Evolutionary conservation across 1,140 invertebrate genomes (phyloP).

Genomic region (Piezodorus guildinii): DNA sequence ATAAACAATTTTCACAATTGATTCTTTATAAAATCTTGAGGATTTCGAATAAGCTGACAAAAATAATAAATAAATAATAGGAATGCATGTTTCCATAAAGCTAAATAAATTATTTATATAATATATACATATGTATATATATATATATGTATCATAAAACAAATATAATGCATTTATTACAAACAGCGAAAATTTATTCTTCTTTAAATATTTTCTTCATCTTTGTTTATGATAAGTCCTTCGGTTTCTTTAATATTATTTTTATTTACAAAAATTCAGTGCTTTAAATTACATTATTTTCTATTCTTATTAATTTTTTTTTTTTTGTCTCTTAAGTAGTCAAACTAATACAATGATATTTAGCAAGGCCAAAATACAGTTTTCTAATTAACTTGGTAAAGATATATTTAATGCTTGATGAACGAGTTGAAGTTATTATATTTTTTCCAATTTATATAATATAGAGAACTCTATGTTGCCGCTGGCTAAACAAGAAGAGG

Average conservation of each 20-base stretch:
- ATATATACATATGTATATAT: background rate
- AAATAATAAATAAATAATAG: background rate
- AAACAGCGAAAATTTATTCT: background rate
- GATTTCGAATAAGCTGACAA: background rate
- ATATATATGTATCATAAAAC: background rate
- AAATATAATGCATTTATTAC: slow-evolving; percentile 8
- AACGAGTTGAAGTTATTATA: background rate
- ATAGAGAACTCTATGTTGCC: background rate
- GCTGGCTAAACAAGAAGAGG: slow-evolving; percentile 7
- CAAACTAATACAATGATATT: background rate
- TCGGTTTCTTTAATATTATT: slow-evolving; percentile 11
- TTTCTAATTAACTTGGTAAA: slow-evolving; percentile 7
- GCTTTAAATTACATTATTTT: slow-evolving; percentile 17
- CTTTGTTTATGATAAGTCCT: slow-evolving; percentile 6
- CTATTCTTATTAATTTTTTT: background rate
- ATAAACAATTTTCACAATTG: too few species aligned
- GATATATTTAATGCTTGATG: background rate
- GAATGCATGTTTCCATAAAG: background rate
- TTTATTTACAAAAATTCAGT: slow-evolving; percentile 21
- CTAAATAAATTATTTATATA: slow-evolving; percentile 9
- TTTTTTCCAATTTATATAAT: slow-evolving; percentile 2
- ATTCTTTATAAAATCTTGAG: too few species aligned
- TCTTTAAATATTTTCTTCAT: background rate
- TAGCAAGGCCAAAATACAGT: slow-evolving; percentile 15
- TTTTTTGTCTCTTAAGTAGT: slow-evolving; percentile 5